Percentiles rank a stretch among this genome's conserved stretches.
Evolutionary conservation across 1,140 invertebrate genomes (phyloP).

Genomic region (Zaprionus taronus): DNA sequence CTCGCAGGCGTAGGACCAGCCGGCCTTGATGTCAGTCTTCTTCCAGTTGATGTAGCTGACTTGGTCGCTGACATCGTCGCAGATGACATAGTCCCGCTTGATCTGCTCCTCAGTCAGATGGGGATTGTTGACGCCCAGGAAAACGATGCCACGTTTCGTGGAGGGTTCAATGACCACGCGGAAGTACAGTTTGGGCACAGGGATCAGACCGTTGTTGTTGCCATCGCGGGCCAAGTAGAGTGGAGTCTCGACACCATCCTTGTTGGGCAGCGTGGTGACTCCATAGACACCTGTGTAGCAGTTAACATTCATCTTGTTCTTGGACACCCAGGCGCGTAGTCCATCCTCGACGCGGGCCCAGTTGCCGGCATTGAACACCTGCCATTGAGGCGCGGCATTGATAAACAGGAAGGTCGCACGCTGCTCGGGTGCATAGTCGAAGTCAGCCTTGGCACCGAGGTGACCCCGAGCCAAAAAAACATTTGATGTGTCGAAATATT

Average conservation of each 20-base stretch:
- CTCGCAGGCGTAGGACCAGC: constrained; percentile 88
- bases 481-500: constrained; percentile 68
- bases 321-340: constrained; percentile 83
- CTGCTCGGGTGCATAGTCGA: constrained; percentile 87
- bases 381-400: constrained; percentile 88
- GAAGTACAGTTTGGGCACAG: constrained; percentile 87
- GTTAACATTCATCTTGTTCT: constrained; percentile 83
- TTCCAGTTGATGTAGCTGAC: constrained; percentile 86
- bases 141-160: constrained; percentile 85
- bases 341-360: constrained; percentile 86
- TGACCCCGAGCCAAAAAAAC: constrained; percentile 87
- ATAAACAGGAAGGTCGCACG: constrained; percentile 88
- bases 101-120: constrained; percentile 84
- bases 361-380: constrained; percentile 88
- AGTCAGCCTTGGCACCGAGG: constrained; percentile 88
- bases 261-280: constrained; percentile 85
- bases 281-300: constrained; percentile 87
- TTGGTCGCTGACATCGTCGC: constrained; percentile 85
- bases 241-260: constrained; percentile 81
- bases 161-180: constrained; percentile 86
- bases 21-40: constrained; percentile 85
- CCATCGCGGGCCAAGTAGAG: constrained; percentile 85
- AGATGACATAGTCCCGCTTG: constrained; percentile 85
- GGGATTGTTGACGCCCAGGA: constrained; percentile 87
- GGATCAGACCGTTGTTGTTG: constrained; percentile 82